Evolutionary conservation across 2,797 vertebrate species (phyloP), one percentile per base, ranked within the genome.

Genomic region (Ispidina lecontei): DNA sequence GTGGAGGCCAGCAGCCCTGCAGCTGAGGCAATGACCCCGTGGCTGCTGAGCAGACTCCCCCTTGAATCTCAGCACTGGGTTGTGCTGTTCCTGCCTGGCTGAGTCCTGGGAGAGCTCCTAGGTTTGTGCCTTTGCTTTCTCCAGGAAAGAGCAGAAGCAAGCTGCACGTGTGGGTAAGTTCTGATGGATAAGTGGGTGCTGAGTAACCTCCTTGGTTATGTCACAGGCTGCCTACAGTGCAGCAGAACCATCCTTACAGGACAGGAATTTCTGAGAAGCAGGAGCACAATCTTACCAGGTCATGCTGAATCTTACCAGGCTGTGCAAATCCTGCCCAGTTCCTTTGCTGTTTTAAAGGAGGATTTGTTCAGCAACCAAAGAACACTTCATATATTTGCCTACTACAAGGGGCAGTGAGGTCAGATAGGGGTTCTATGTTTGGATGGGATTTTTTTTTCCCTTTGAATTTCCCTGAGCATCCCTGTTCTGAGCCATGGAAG

Each of bases 281-380:
- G 60, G 64, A 44, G 14, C 77, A 86, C 51, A 89, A 75, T 55
- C 73, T 90, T 84, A 90, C 7, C 88, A 33, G 21, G 21, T 12
- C 68, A 41, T 69, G 41, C 46, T 82, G 26, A 78, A 35, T 35
- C 51, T 92, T 87, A 89, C 43, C 87, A 91, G 81, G 64, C 59
- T 3, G 0, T 56, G 60, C 44, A 94, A 90, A 89, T 65, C 68
- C 74, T 87, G 55, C 87, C 52, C 67, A 54, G 78, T 71, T 89
- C 84, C 75, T 91, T 73, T 73, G 35, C 75, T 54, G 6, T 62
- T 87, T 88, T 69, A 69, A 68, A 81, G 65, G 28, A 90, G 63
- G 55, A 85, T 77, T 83, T 91, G 85, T 68, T 91, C 69, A 85
- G 59, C 83, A 76, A 33, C 52, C 33, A 41, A 90, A 70, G 82